phyloP scores from a whole-genome alignment of 1,140 invertebrate genomes.

The Sarcophaga bullata region DNA sequence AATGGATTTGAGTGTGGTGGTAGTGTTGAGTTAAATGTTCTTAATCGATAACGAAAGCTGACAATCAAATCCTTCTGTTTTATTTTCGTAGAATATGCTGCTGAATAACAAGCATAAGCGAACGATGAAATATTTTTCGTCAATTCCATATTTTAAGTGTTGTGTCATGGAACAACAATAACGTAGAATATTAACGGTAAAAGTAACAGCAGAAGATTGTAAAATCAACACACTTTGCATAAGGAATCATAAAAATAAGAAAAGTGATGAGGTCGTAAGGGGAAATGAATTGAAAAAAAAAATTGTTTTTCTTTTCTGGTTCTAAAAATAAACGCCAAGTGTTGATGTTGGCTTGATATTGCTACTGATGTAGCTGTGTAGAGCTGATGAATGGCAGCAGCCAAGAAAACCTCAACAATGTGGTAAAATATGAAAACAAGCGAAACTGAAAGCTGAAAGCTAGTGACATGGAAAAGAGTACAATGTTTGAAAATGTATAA shows the following conservation, averaged over 20 bases:
- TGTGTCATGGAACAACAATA: background rate
- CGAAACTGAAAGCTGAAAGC: background rate
- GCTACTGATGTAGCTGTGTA: background rate
- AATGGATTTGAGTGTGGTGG: too few relatives aligned
- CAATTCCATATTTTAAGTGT: too few relatives aligned
- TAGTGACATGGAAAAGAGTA: background rate
- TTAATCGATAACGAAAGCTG: too few relatives aligned
- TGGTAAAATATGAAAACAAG: background rate
- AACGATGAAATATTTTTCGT: too few relatives aligned
- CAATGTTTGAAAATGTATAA: too few relatives aligned
- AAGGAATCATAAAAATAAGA: background rate
- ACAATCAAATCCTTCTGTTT: too few relatives aligned
- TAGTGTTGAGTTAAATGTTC: too few relatives aligned
- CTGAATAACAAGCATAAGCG: too few relatives aligned
- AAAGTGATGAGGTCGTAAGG: background rate
- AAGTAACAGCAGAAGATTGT: constrained; percentile 13
- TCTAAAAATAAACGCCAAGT: background rate
- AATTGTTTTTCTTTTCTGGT: background rate
- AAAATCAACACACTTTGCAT: constrained; percentile 15
- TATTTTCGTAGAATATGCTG: too few relatives aligned
- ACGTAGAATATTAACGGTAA: background rate
- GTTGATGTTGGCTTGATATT: background rate
- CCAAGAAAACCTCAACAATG: constrained; percentile 3
- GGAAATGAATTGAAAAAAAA: background rate
- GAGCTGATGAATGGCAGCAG: background rate